These are phyloP conservation scores for Drosophila phalerata DNA, from an alignment of 2,888 invertebrate genomes.

Conservation along the genomic window DNA sequence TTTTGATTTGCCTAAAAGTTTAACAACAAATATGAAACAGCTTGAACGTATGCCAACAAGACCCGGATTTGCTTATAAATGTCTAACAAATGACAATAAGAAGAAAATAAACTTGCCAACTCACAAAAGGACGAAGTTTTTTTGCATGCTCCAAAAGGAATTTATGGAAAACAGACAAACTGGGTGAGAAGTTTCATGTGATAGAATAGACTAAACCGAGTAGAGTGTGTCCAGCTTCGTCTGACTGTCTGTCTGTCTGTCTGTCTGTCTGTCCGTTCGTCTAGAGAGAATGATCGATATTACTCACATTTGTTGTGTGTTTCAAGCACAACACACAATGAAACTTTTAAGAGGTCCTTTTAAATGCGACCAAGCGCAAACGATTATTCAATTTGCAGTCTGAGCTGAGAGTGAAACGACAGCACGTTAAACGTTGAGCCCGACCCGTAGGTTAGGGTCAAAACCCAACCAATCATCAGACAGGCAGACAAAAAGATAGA, in stretches of 20 bases:
- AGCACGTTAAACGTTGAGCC: slow-evolving; percentile 45
- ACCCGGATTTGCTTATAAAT: slow-evolving; percentile 73
- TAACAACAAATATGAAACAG: slow-evolving; percentile 39
- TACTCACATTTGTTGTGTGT: slow-evolving; percentile 47
- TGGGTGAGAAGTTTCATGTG: slow-evolving; percentile 58
- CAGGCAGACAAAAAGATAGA: not conserved
- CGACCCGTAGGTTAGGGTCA: slow-evolving; percentile 46
- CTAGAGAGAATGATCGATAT: slow-evolving; percentile 62
- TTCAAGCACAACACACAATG: slow-evolving; percentile 48
- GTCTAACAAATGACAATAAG: slow-evolving; percentile 70
- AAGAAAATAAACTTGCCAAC: slow-evolving; percentile 28
- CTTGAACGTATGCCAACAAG: slow-evolving; percentile 57
- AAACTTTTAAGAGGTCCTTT: slow-evolving; percentile 76
- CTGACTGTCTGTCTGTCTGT: slow-evolving; percentile 5
- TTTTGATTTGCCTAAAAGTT: slow-evolving; percentile 69
- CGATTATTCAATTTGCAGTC: slow-evolving; percentile 78
- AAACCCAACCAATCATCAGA: slow-evolving; percentile 24
- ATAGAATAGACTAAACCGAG: slow-evolving; percentile 42
- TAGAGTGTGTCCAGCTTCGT: slow-evolving; percentile 34
- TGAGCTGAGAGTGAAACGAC: slow-evolving; percentile 22
- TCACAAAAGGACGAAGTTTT: slow-evolving; percentile 54
- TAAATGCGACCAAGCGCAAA: slow-evolving; percentile 73
- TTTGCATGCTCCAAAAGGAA: slow-evolving; percentile 34
- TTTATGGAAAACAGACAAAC: slow-evolving; percentile 32
- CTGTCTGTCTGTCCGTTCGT: slow-evolving; percentile 9